A percentile compares a stretch with the other conserved stretches of the same genome.
Evolutionary conservation across 2,113 vertebrate genomes (phyloP).

Genomic region (Chionis minor): DNA sequence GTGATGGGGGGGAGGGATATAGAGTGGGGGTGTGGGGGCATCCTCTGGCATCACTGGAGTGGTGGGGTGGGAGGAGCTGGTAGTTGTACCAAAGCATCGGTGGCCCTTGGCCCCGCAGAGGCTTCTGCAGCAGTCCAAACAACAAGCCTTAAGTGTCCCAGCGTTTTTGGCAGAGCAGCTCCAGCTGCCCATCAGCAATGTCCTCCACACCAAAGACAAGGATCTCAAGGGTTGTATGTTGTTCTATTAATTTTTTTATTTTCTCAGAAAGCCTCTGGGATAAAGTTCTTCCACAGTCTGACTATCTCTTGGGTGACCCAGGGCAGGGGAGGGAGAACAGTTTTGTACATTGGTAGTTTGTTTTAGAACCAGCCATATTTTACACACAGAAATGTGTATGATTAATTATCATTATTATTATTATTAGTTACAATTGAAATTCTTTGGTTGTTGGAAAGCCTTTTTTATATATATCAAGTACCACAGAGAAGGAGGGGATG

Average conservation of each 20-base stretch:
- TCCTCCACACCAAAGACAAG: conserved; percentile 79
- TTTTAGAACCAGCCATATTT: conserved; percentile 73
- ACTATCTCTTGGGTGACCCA: conserved; percentile 53
- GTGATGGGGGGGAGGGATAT: background rate
- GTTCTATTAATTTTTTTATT: background rate
- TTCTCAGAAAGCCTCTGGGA: conserved; percentile 39
- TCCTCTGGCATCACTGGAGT: background rate
- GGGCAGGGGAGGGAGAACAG: conserved; percentile 45
- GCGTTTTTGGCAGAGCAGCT: background rate
- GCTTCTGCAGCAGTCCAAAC: conserved; percentile 19
- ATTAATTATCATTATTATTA: conserved; percentile 67
- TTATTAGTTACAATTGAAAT: conserved; percentile 51
- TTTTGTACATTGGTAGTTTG: conserved; percentile 67
- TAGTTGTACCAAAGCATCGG: conserved; percentile 53
- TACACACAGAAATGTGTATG: conserved; percentile 58
- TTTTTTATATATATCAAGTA: conserved; percentile 54
- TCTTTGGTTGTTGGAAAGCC: conserved; percentile 16
- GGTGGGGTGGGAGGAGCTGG: background rate
- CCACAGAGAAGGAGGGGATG: conserved; percentile 3
- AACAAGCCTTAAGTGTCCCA: conserved; percentile 18
- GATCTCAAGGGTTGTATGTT: conserved; percentile 52
- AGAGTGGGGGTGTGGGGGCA: background rate
- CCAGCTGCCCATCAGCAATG: background rate
- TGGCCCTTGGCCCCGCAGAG: background rate
- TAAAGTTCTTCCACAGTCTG: background rate